These are phyloP conservation scores for Neolamprologus ventralis DNA, from an alignment of 2,113 vertebrate genomes.

Conservation along the genomic window DNA sequence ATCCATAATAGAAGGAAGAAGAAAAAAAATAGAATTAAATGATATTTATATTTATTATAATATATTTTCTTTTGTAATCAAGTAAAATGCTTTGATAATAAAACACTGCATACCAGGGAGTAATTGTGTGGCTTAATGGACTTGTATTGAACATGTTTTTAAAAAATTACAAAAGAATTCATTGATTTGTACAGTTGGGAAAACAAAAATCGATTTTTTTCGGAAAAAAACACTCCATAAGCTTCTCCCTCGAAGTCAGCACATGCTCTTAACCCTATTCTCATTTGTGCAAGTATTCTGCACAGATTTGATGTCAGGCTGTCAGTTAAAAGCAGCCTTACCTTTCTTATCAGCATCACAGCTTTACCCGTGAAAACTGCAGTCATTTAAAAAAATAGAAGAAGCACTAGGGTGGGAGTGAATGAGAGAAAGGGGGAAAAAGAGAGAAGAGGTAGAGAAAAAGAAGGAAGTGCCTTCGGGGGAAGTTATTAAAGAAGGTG, in stretches of 20 bases:
- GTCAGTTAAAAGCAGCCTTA: constrained; percentile 66
- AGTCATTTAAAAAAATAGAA: constrained; percentile 57
- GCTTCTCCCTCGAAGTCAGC: not conserved
- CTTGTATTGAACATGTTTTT: not conserved
- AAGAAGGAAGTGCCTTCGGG: constrained; percentile 67
- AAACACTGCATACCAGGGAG: not conserved
- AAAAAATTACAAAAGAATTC: constrained; percentile 6
- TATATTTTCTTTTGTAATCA: not conserved
- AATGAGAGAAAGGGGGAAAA: constrained; percentile 38
- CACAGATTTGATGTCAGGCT: constrained; percentile 57
- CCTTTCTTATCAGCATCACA: constrained; percentile 73
- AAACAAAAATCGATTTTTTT: not conserved
- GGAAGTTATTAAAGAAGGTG: constrained; percentile 72
- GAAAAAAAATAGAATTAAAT: not conserved
- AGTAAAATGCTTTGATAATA: not conserved
- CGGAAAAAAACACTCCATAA: not conserved
- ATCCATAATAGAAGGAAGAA: not conserved
- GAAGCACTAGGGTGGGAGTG: constrained; percentile 51
- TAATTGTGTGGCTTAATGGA: not conserved
- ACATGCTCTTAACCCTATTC: not conserved
- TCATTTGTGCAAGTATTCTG: constrained; percentile 6
- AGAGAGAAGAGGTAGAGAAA: constrained; percentile 35
- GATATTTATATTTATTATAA: not conserved
- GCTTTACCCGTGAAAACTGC: constrained; percentile 67
- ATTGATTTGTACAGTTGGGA: not conserved